phyloP scores from a whole-genome alignment of 2,888 invertebrate species.

The Lissocephala sabroskyi region DNA sequence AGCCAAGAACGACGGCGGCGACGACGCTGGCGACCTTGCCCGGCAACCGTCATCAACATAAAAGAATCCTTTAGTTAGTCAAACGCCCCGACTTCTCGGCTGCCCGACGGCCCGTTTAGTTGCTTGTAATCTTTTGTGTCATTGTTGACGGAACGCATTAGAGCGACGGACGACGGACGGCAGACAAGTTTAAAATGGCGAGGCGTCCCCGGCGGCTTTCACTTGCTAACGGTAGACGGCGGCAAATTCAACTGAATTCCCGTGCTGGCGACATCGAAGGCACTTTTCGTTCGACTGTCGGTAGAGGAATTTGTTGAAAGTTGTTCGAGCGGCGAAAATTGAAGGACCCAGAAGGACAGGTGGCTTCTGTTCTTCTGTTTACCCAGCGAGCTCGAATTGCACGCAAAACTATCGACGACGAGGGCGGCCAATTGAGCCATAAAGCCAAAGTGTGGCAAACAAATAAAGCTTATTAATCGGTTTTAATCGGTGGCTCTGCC shows the following conservation, averaged over 20 bases:
- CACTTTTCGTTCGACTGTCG: conserved; percentile 53
- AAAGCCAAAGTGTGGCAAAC: conserved; percentile 43
- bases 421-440: conserved; percentile 1
- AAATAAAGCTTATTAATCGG: conserved; percentile 62
- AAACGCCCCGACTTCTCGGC: not conserved
- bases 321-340: conserved; percentile 43
- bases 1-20: not conserved
- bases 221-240: conserved; percentile 3
- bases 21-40: conserved; percentile 19
- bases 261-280: conserved; percentile 46
- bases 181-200: conserved; percentile 32
- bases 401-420: too few species aligned
- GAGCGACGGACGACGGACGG: too few species aligned
- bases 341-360: conserved; percentile 29
- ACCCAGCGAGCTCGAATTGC: conserved; percentile 48
- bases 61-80: conserved; percentile 31
- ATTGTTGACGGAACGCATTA: conserved; percentile 50
- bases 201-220: conserved; percentile 11
- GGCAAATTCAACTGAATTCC: conserved; percentile 4
- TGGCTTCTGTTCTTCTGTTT: conserved; percentile 2
- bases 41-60: conserved; percentile 46
- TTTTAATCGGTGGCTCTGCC: conserved; percentile 51
- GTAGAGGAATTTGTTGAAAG: conserved; percentile 34
- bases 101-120: not conserved
- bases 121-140: conserved; percentile 39